Conservation (phyloP, 1,140 invertebrate species). For the Pectinophora gossypiella region DNA sequence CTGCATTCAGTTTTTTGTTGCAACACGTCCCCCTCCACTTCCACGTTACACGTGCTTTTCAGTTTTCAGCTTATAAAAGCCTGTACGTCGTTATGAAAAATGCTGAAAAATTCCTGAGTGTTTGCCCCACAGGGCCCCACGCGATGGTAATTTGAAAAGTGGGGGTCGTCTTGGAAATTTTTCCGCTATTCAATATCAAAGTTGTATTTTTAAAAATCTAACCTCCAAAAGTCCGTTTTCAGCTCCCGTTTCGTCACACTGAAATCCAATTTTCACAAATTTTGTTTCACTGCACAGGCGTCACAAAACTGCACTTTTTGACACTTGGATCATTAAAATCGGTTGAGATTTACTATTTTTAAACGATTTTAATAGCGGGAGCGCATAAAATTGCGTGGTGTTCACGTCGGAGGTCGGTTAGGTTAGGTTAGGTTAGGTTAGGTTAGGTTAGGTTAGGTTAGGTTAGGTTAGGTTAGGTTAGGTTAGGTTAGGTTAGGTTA, state of each 20-base stretch:
- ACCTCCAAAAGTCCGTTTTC: too few species aligned
- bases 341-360: conserved; percentile 23
- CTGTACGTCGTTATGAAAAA: too few species aligned
- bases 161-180: too few species aligned
- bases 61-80: too few species aligned
- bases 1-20: too few species aligned
- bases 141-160: too few species aligned
- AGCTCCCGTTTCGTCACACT: conserved; percentile 13
- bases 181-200: too few species aligned
- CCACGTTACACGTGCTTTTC: too few species aligned
- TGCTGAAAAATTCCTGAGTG: too few species aligned
- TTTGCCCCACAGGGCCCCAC: too few species aligned
- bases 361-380: conserved; percentile 18
- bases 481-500: neutral
- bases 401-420: conserved; percentile 16
- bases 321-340: conserved; percentile 23
- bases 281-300: conserved; percentile 43
- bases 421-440: neutral
- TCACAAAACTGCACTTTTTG: conserved; percentile 29
- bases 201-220: too few species aligned
- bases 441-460: neutral
- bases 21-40: too few species aligned
- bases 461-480: neutral
- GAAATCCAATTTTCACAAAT: conserved; percentile 45
- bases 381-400: conserved; percentile 10